These are phyloP conservation scores for Eupithecia tripunctaria DNA, from an alignment of 2,888 invertebrate genomes.

Conservation along the genomic window DNA sequence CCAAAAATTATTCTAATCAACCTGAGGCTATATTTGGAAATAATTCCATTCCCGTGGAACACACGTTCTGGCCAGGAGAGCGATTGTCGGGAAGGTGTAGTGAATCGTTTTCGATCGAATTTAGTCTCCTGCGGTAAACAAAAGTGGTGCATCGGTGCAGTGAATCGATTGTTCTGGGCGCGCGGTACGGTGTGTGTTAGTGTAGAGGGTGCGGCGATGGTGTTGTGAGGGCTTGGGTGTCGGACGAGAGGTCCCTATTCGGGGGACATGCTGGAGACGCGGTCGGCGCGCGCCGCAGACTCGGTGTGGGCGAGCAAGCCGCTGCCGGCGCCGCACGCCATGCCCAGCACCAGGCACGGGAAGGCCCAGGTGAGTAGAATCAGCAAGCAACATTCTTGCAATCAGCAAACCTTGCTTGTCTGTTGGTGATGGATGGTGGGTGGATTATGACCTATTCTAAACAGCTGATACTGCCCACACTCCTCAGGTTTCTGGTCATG, in stretches of 20 bases:
- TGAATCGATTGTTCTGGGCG: slow-evolving; percentile 52
- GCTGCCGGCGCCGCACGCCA: slow-evolving; percentile 84
- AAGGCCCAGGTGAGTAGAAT: slow-evolving; percentile 86
- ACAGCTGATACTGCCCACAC: slow-evolving; percentile 16
- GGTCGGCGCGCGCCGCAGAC: slow-evolving; percentile 90
- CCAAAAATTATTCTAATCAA: slow-evolving; percentile 40
- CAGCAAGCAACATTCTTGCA: slow-evolving; percentile 11
- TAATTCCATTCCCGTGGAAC: slow-evolving; percentile 15
- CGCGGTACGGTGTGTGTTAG: slow-evolving; percentile 60
- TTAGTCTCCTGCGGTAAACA: slow-evolving; percentile 75
- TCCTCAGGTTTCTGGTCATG: background rate
- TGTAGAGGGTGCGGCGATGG: slow-evolving; percentile 37
- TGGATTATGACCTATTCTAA: background rate
- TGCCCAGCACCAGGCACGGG: slow-evolving; percentile 85
- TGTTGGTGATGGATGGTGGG: background rate
- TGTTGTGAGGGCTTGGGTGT: slow-evolving; percentile 64
- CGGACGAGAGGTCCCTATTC: slow-evolving; percentile 56
- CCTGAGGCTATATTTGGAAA: slow-evolving; percentile 8
- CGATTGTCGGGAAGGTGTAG: slow-evolving; percentile 57
- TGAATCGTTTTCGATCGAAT: slow-evolving; percentile 68
- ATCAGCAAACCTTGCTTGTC: background rate
- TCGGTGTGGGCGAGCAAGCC: slow-evolving; percentile 87
- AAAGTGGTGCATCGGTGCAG: slow-evolving; percentile 58
- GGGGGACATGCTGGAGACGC: slow-evolving; percentile 89
- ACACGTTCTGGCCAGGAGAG: slow-evolving; percentile 32